These are phyloP conservation scores for Pectinophora gossypiella DNA, from an alignment of 1,140 invertebrate species.

Conservation along the genomic window DNA sequence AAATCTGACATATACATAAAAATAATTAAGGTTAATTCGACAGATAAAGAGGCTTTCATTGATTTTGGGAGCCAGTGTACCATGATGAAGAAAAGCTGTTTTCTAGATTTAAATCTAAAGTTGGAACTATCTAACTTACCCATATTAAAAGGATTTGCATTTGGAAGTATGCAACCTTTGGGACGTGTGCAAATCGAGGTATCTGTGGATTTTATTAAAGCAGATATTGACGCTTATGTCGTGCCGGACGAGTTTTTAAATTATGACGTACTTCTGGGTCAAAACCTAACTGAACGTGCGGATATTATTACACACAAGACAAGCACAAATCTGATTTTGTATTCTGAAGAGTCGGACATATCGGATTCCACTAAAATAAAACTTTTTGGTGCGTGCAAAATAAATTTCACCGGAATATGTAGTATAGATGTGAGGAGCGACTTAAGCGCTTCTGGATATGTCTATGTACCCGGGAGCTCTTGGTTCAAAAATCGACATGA, in stretches of 20 bases:
- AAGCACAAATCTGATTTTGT: not conserved
- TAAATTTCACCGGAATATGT: too few species aligned
- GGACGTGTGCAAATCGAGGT: constrained; percentile 1
- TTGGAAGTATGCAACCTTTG: not conserved
- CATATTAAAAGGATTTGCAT: constrained; percentile 10
- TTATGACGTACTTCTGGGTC: constrained; percentile 6
- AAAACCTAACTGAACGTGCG: constrained; percentile 6
- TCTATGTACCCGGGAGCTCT: not conserved
- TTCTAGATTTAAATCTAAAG: not conserved
- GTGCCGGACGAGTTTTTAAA: not conserved
- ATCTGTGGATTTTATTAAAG: constrained; percentile 4
- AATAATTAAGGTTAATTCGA: not conserved
- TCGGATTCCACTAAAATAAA: too few species aligned
- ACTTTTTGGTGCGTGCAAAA: too few species aligned
- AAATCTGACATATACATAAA: not conserved
- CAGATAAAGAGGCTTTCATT: not conserved
- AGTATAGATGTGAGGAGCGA: too few species aligned
- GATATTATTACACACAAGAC: constrained; percentile 5
- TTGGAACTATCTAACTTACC: not conserved
- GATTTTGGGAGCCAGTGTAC: constrained; percentile 10
- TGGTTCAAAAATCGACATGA: not conserved
- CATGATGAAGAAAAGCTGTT: constrained; percentile 3
- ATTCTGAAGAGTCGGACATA: too few species aligned
- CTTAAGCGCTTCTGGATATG: not conserved
- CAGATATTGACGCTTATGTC: constrained; percentile 4